Evolutionary conservation across 2,797 vertebrate species (phyloP).

Genomic region (Xenopus petersii): DNA sequence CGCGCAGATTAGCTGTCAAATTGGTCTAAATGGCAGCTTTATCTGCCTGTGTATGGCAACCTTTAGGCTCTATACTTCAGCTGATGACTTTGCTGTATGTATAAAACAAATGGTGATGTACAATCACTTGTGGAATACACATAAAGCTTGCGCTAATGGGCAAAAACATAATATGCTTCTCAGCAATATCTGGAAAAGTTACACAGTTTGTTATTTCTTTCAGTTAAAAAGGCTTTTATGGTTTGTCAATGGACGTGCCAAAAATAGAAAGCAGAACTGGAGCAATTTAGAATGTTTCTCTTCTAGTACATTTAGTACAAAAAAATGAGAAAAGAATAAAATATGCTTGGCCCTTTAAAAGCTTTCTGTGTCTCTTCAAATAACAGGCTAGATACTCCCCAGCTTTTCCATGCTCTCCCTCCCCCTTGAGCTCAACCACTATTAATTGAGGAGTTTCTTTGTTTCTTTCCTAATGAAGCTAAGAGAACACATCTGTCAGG

Average conservation of each 20-base stretch:
- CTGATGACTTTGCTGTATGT: too few species aligned
- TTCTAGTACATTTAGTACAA: conserved; percentile 31
- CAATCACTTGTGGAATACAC: too few species aligned
- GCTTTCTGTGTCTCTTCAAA: conserved; percentile 79
- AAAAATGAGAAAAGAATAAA: conserved; percentile 34
- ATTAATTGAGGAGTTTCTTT: conserved; percentile 86
- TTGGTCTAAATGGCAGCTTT: too few species aligned
- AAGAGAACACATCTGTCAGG: conserved; percentile 87
- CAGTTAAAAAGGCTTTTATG: conserved; percentile 24
- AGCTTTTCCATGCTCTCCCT: conserved; percentile 60
- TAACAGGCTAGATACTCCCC: conserved; percentile 80
- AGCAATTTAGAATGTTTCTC: conserved; percentile 40
- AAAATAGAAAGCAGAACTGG: conserved; percentile 41
- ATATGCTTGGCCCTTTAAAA: conserved; percentile 58
- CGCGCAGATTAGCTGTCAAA: too few species aligned
- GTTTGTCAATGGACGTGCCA: conserved; percentile 31
- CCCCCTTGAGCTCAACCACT: conserved; percentile 71
- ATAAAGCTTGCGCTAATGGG: too few species aligned
- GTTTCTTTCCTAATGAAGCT: conserved; percentile 87
- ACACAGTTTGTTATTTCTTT: conserved; percentile 13
- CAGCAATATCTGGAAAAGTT: conserved; percentile 27
- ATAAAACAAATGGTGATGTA: too few species aligned
- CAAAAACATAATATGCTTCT: not conserved
- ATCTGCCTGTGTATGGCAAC: too few species aligned
- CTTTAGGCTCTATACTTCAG: too few species aligned